phyloP scores from a whole-genome alignment of 1,140 invertebrate genomes.

The Planococcus citri region DNA sequence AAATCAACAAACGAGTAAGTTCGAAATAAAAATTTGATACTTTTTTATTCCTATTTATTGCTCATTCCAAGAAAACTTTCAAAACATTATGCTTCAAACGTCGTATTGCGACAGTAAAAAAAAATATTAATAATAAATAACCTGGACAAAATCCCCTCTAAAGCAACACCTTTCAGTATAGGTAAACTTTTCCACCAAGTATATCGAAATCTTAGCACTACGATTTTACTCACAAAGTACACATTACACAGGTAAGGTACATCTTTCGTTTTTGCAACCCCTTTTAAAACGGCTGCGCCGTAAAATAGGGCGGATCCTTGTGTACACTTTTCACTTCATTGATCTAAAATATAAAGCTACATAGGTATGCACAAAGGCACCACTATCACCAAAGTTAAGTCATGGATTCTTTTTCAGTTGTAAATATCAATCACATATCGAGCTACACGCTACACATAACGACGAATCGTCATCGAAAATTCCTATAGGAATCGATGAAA shows the following conservation, averaged over 20 bases:
- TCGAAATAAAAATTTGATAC: no score
- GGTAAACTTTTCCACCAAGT: no score
- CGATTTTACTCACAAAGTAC: neutral
- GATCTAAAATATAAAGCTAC: neutral
- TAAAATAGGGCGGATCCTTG: neutral
- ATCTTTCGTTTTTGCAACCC: neutral
- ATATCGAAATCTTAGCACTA: neutral
- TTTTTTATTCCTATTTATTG: no score
- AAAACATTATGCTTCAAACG: no score
- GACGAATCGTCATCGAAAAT: neutral
- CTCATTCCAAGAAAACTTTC: no score
- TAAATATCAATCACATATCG: neutral
- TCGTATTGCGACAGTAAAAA: no score
- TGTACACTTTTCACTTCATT: neutral
- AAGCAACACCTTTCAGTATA: no score
- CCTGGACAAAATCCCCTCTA: no score
- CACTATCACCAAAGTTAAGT: neutral
- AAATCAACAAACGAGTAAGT: no score
- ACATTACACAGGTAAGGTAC: neutral
- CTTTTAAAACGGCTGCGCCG: neutral
- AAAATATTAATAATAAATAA: no score
- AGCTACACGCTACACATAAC: neutral
- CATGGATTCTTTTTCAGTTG: neutral
- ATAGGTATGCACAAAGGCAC: neutral
- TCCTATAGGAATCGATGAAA: neutral